Conservation (phyloP, 2,113 vertebrate species). For the rabbit (Oryctolagus cuniculus) region mOryCun1.1 NC_091453.1:131988001-131988500, state of each 20-base stretch:
- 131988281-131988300: neutral
- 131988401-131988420: neutral
- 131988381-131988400: neutral
- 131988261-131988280: neutral
- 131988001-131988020: conserved; percentile 74
- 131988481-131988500: neutral
- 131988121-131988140: neutral
- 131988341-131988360: neutral
- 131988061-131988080: conserved; percentile 49
- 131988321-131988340: neutral
- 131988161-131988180: neutral
- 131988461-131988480: neutral
- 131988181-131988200: neutral
- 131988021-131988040: conserved; percentile 61
- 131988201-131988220: neutral
- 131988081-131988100: conserved; percentile 48
- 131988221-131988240: neutral
- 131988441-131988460: neutral
- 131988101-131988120: neutral
- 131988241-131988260: neutral
- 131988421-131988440: neutral
- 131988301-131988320: neutral
- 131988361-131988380: neutral
- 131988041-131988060: conserved; percentile 43
- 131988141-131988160: neutral